Evolutionary conservation across 1,140 invertebrate species (phyloP).

Genomic region (Sinella curviseta): DNA sequence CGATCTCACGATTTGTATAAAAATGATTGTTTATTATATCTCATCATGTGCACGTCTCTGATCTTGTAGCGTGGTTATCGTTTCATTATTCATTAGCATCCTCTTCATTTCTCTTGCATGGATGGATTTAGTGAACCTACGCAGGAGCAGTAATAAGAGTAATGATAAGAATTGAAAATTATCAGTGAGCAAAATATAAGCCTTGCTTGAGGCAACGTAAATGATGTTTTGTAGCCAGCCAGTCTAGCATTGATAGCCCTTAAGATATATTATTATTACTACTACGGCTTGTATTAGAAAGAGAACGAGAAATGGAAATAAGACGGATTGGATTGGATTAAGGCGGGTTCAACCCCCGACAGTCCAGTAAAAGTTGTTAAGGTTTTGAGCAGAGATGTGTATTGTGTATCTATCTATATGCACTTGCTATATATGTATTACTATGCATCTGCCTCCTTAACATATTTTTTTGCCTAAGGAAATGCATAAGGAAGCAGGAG

Average conservation of each 20-base stretch:
- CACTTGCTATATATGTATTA: not conserved
- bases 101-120: not conserved
- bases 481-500: not conserved
- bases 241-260: slow-evolving; percentile 21
- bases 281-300: not conserved
- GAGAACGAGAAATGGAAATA: slow-evolving; percentile 7
- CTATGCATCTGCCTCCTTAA: not conserved
- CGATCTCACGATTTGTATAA: not conserved
- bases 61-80: too few relatives aligned
- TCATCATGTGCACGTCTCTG: too few relatives aligned
- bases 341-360: slow-evolving; percentile 1
- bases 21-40: not conserved
- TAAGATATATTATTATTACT: not conserved
- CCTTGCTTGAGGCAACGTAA: slow-evolving; percentile 9
- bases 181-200: not conserved
- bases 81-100: not conserved
- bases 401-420: not conserved
- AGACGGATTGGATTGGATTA: slow-evolving; percentile 11
- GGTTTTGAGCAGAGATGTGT: not conserved
- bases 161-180: not conserved
- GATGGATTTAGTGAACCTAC: too few relatives aligned
- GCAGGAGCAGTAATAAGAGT: not conserved
- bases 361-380: not conserved
- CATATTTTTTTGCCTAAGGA: slow-evolving; percentile 6
- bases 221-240: slow-evolving; percentile 13